These are phyloP conservation scores for Hippoglossus hippoglossus DNA, from an alignment of 2,797 vertebrate species.

Conservation along the genomic window DNA sequence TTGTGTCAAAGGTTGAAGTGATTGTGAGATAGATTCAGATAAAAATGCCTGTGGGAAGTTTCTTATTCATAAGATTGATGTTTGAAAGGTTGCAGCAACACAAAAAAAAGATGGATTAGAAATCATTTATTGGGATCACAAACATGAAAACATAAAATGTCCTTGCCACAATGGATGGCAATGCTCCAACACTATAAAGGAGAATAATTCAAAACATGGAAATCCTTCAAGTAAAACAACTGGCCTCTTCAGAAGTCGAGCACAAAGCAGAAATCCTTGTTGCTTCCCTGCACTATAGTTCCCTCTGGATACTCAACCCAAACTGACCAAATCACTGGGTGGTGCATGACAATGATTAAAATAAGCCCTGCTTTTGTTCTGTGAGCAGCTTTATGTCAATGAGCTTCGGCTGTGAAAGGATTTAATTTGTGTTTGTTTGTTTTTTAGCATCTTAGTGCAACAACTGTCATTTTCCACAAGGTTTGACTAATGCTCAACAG, in stretches of 20 bases:
- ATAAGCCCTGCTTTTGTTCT: constrained; percentile 45
- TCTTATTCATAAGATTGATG: constrained; percentile 18
- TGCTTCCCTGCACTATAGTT: constrained; percentile 3
- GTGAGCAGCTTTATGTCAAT: constrained; percentile 37
- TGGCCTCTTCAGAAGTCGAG: constrained; percentile 20
- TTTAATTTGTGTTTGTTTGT: constrained; percentile 26
- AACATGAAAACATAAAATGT: constrained; percentile 43
- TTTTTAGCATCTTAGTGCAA: constrained; percentile 30
- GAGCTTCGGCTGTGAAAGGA: constrained; percentile 9
- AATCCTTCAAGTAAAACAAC: constrained; percentile 42
- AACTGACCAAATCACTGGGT: constrained; percentile 42
- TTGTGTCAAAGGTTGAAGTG: not conserved
- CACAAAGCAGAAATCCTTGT: constrained; percentile 32
- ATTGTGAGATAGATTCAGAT: constrained; percentile 14
- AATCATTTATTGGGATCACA: constrained; percentile 29
- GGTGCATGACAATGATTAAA: constrained; percentile 32
- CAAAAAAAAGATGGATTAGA: constrained; percentile 7
- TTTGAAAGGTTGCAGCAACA: constrained; percentile 20
- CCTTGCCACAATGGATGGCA: constrained; percentile 42
- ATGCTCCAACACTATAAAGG: constrained; percentile 31
- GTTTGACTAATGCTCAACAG: constrained; percentile 21
- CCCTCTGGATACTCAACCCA: constrained; percentile 30
- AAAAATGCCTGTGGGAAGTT: constrained; percentile 4
- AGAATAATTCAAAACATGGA: constrained; percentile 55
- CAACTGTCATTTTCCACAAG: constrained; percentile 1